Percentiles rank a stretch among this genome's conserved stretches.
Evolutionary conservation across 2,797 vertebrate genomes (phyloP).

Genomic region (Helicolenus hilgendorfi): DNA sequence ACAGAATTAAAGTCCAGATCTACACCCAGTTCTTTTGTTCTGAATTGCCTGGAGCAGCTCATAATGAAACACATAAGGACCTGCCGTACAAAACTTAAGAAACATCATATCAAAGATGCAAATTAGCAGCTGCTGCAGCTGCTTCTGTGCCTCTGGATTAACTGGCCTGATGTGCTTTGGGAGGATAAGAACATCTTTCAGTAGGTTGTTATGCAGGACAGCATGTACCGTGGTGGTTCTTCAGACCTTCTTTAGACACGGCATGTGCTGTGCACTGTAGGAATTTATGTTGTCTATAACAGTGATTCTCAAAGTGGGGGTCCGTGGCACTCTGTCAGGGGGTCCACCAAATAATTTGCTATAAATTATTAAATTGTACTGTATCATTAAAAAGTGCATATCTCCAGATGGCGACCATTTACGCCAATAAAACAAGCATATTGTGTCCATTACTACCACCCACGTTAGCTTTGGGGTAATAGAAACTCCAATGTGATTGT

Average conservation of each 20-base stretch:
- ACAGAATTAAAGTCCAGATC: background rate
- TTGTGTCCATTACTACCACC: too few relatives aligned
- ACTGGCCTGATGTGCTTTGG: slow-evolving; percentile 13
- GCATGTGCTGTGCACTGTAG: background rate
- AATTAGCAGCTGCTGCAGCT: slow-evolving; percentile 37
- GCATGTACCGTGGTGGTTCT: background rate
- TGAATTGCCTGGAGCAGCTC: background rate
- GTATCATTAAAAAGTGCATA: too few relatives aligned
- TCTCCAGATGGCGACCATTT: too few relatives aligned
- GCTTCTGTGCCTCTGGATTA: slow-evolving; percentile 12
- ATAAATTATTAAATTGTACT: too few relatives aligned
- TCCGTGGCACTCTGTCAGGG: too few relatives aligned
- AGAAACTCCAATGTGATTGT: too few relatives aligned
- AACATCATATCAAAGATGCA: slow-evolving; percentile 16
- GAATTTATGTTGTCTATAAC: background rate
- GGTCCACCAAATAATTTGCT: too few relatives aligned
- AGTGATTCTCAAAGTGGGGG: too few relatives aligned
- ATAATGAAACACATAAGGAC: background rate
- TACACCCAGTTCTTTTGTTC: background rate
- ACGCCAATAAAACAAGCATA: too few relatives aligned
- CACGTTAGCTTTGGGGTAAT: too few relatives aligned
- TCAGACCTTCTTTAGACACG: background rate
- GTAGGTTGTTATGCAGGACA: slow-evolving; percentile 7
- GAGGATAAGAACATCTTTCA: slow-evolving; percentile 8
- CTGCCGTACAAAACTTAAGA: background rate